Evolutionary conservation across 92 coral and sea anemone species (phyloP), one percentile per base, ranked within the genome.

Genomic region (Metridium senile): DNA sequence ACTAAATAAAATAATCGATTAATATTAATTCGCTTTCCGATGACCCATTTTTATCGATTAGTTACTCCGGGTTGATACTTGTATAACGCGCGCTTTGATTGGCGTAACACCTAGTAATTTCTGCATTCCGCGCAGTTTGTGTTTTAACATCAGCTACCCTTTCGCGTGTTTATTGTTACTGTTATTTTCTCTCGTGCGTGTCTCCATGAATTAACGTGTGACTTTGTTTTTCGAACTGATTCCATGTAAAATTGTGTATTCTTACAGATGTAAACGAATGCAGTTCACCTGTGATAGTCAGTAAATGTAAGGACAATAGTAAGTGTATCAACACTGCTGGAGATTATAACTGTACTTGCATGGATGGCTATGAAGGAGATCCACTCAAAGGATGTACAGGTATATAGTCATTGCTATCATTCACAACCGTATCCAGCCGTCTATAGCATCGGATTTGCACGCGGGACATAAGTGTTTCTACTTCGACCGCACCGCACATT

Each of bases 381-480:
- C 93, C 97, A 18, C 66, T 62, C 39, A 21, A 29, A 28, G 70
- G 82, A 35, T 91, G 97, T 68, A 75, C 84, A 58, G 97, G 97
- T 91, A 63, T 26, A 77, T 28, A 19, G 26, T 28, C 1, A 31
- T 58, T 3, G 4, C 23, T 59, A 25, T 9, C 33, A 18, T 11
- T 16, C 19, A 46, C 20, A 9, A 10, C 13, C 61, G 13, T 54
- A 3, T 20, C 61, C 23, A 22, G n/a, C 20, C 3, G 61, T 54
- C 23, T 10, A 22, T 54, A 45, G 51, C 7, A 7, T 45, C 9
- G 61, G 61, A 21, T 54, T 54, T 54, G 20, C 8, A 45, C 16
- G 16, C 51, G 7, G 51, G 51, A 45, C 16, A 7, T 7, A 45
- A 45, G 7, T 7, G 9, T 45, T 7, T 45, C 51, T 45, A 16